These are phyloP conservation scores for Gnathonemus longibarbis DNA, from an alignment of 2,113 vertebrate genomes.

Conservation along the genomic window DNA sequence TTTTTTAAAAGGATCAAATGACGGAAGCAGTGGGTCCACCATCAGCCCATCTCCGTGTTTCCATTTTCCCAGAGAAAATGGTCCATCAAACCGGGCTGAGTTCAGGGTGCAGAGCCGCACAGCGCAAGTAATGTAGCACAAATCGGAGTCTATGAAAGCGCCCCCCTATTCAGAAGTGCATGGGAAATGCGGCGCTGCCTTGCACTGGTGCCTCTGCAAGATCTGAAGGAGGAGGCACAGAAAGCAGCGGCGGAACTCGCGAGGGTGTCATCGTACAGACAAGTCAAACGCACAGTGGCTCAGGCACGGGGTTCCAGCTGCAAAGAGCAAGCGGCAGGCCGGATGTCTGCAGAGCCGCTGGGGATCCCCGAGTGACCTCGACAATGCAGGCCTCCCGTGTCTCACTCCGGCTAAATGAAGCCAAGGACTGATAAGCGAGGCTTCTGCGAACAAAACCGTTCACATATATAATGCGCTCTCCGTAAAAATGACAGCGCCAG, in stretches of 20 bases:
- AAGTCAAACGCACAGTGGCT: not conserved
- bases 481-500: not conserved
- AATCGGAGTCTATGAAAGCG: not conserved
- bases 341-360: not conserved
- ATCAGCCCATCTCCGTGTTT: not conserved
- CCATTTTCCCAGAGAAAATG: not conserved
- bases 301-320: not conserved
- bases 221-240: not conserved
- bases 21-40: not conserved
- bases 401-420: not conserved
- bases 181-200: not conserved
- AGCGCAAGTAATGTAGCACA: not conserved
- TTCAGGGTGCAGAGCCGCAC: not conserved
- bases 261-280: not conserved
- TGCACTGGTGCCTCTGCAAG: not conserved
- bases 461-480: not conserved
- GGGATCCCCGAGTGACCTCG: not conserved
- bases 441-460: not conserved
- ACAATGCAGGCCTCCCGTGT: not conserved
- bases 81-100: not conserved
- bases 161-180: not conserved
- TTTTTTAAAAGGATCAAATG: not conserved
- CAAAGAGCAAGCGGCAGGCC: not conserved
- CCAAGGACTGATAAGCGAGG: not conserved
- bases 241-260: not conserved